Conservation (phyloP, 2,888 invertebrate species). For the Vannuccia rotundouncinata region DNA sequence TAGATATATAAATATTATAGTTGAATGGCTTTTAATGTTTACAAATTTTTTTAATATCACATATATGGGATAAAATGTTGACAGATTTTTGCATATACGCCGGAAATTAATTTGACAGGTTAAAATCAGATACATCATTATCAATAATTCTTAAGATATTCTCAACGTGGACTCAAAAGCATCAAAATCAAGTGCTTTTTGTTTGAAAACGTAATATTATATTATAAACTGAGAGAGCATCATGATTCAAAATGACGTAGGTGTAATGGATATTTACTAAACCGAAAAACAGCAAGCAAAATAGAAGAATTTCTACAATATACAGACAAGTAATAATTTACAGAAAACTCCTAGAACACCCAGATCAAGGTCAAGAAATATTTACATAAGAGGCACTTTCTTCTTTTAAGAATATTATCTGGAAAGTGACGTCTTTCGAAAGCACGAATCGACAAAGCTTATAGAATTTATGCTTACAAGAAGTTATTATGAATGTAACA, state of each 20-base stretch:
- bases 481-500: too few relatives aligned
- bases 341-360: neutral
- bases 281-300: too few relatives aligned
- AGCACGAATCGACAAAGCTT: too few relatives aligned
- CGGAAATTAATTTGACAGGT: neutral
- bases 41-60: neutral
- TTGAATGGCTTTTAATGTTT: neutral
- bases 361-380: neutral
- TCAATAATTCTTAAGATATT: too few relatives aligned
- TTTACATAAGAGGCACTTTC: constrained; percentile 20
- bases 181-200: too few relatives aligned
- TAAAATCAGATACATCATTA: neutral
- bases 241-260: too few relatives aligned
- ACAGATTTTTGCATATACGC: neutral
- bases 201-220: too few relatives aligned
- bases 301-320: neutral
- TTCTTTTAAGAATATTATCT: neutral
- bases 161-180: too few relatives aligned
- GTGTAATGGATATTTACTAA: too few relatives aligned
- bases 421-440: constrained; percentile 5
- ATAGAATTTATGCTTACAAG: too few relatives aligned
- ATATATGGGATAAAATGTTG: neutral
- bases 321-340: neutral
- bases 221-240: too few relatives aligned
- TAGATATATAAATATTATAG: neutral